These are phyloP conservation scores for Chrysotoxum bicinctum DNA, from an alignment of 2,888 invertebrate species.

Conservation along the genomic window DNA sequence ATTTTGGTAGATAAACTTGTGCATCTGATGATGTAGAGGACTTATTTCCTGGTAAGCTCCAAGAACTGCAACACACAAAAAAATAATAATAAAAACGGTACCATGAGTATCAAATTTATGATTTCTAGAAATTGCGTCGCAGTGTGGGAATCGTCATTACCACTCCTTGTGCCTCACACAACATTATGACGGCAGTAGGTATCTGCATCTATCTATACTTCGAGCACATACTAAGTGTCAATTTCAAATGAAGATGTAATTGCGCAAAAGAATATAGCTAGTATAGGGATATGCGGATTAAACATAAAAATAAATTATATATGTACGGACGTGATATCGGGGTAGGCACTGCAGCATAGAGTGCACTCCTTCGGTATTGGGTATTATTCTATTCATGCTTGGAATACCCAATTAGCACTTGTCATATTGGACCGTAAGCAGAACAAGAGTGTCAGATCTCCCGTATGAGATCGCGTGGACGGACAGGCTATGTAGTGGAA, in stretches of 20 bases:
- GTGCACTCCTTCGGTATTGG: constrained; percentile 52
- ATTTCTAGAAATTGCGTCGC: constrained; percentile 37
- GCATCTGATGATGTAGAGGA: neutral
- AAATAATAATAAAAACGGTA: constrained; percentile 27
- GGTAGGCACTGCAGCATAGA: neutral
- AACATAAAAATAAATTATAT: constrained; percentile 24
- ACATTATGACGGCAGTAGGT: neutral
- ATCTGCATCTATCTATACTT: constrained; percentile 2
- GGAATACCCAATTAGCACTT: constrained; percentile 70
- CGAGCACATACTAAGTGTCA: constrained; percentile 51
- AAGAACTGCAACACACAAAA: neutral
- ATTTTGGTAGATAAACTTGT: constrained; percentile 34
- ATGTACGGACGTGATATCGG: constrained; percentile 29
- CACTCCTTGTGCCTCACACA: constrained; percentile 40
- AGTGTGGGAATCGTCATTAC: constrained; percentile 12
- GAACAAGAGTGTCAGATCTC: constrained; percentile 49
- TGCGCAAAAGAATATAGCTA: constrained; percentile 48
- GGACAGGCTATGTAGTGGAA: neutral
- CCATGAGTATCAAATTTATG: constrained; percentile 51
- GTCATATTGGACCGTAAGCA: constrained; percentile 48
- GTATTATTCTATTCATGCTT: constrained; percentile 29
- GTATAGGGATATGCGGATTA: constrained; percentile 30
- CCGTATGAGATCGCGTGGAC: constrained; percentile 38
- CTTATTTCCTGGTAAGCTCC: constrained; percentile 56
- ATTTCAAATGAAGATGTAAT: constrained; percentile 70